phyloP scores from a whole-genome alignment of 2,797 vertebrate genomes.

The Alosa sapidissima region DNA sequence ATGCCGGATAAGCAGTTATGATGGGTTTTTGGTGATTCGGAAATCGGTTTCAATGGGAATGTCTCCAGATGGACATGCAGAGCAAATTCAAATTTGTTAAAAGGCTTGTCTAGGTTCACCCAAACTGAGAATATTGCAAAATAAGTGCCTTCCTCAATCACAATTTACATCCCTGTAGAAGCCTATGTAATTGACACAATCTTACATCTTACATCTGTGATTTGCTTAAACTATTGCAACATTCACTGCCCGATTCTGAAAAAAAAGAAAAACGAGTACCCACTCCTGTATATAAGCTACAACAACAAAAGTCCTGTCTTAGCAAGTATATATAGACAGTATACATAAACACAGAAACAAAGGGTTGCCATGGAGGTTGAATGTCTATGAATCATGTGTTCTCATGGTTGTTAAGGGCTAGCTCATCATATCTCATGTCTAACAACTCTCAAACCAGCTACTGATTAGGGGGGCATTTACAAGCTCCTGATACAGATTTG shows the following conservation, averaged over 20 bases:
- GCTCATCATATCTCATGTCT: background rate
- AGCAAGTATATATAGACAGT: background rate
- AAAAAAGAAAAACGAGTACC: background rate
- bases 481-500: slow-evolving; percentile 18
- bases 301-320: background rate
- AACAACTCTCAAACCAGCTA: background rate
- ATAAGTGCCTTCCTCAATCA: too few species aligned
- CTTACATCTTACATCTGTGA: background rate
- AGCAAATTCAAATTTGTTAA: too few species aligned
- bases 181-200: background rate
- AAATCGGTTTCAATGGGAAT: too few species aligned
- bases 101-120: too few species aligned
- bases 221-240: background rate
- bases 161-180: background rate
- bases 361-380: background rate
- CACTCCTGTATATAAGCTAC: background rate
- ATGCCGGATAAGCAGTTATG: too few species aligned
- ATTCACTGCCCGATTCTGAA: background rate
- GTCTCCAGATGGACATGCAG: too few species aligned
- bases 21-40: too few species aligned
- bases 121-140: too few species aligned
- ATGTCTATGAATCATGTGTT: background rate
- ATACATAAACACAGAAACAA: background rate
- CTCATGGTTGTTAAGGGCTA: background rate
- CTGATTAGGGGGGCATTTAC: background rate